Percentiles rank a stretch among this genome's conserved stretches.
Conservation (phyloP, 2,797 vertebrate species). For the Coracias cyanogaster region DNA sequence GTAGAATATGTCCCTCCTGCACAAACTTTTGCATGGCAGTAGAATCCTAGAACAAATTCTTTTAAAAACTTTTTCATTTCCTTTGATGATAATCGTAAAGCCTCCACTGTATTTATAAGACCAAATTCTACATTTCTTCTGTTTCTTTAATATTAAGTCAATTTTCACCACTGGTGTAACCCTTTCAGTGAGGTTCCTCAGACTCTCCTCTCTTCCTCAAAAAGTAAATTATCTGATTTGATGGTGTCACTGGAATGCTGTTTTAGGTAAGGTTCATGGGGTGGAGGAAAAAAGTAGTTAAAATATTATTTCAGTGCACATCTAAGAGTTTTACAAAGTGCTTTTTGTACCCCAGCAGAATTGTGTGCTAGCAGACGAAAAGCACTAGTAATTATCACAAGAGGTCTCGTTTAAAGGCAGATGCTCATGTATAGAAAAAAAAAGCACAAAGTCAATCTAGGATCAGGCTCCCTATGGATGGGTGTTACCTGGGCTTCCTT, state of each 20-base stretch:
- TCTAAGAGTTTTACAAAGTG: neutral
- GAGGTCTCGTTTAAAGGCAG: neutral
- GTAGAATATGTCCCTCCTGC: slow-evolving; percentile 9
- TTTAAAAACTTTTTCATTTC: slow-evolving; percentile 15
- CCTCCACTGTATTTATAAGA: neutral
- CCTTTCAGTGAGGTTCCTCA: neutral
- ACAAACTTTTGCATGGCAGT: slow-evolving; percentile 5
- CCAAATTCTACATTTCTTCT: neutral
- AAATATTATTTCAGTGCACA: neutral
- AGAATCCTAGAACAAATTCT: slow-evolving; percentile 19
- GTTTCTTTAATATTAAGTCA: neutral
- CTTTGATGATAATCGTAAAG: slow-evolving; percentile 28
- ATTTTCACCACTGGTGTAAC: slow-evolving; percentile 6
- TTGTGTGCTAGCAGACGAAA: neutral
- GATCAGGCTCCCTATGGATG: neutral
- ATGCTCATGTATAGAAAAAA: neutral
- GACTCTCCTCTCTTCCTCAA: neutral
- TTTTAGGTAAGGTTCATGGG: slow-evolving; percentile 17
- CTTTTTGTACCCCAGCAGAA: neutral
- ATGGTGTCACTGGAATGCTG: neutral
- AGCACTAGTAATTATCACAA: neutral
- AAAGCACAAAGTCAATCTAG: neutral
- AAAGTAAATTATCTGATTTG: slow-evolving; percentile 21
- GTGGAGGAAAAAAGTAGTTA: neutral
- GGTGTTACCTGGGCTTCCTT: neutral